phyloP scores from a whole-genome alignment of 2,797 vertebrate species.

The Argyrosomus regius region DNA sequence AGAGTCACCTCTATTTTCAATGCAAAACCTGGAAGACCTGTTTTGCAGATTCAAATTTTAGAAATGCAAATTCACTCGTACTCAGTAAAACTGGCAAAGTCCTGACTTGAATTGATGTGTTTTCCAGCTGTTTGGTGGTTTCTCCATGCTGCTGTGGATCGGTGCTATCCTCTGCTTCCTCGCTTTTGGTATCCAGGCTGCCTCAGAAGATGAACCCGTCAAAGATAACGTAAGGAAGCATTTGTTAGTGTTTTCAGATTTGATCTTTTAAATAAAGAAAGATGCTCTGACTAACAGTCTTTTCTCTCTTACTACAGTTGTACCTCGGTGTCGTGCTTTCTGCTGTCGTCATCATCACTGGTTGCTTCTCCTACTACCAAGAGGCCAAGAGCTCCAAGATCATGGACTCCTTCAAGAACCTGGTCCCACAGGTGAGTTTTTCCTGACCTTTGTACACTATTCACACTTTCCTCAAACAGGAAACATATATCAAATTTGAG shows the following conservation, averaged over 20 bases:
- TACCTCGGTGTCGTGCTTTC: slow-evolving; percentile 94
- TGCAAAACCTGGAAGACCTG: slow-evolving; percentile 13
- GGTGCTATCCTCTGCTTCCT: slow-evolving; percentile 95
- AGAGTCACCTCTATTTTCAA: not conserved
- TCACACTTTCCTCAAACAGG: not conserved
- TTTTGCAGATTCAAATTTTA: slow-evolving; percentile 36
- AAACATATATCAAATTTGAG: not conserved
- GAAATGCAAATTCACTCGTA: slow-evolving; percentile 2
- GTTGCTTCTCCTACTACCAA: slow-evolving; percentile 99
- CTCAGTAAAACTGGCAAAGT: not conserved
- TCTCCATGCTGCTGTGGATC: slow-evolving; percentile 96
- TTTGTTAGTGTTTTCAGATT: not conserved
- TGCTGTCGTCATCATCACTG: slow-evolving; percentile 97
- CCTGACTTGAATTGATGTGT: not conserved
- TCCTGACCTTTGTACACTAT: not conserved
- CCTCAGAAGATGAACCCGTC: slow-evolving; percentile 86
- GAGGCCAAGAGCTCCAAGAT: slow-evolving; percentile 99
- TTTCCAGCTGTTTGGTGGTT: slow-evolving; percentile 93
- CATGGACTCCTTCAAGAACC: slow-evolving; percentile 99
- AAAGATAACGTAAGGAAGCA: slow-evolving; percentile 89
- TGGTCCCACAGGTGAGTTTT: slow-evolving; percentile 93
- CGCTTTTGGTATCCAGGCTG: slow-evolving; percentile 90
- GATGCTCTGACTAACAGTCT: not conserved
- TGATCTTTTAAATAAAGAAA: too few relatives aligned
- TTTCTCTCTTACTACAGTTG: slow-evolving; percentile 78